Percentiles rank a stretch among this genome's conserved stretches.
These are phyloP conservation scores for Tubulanus polymorphus DNA, from an alignment of 2,888 invertebrate species.

Conservation along the genomic window DNA sequence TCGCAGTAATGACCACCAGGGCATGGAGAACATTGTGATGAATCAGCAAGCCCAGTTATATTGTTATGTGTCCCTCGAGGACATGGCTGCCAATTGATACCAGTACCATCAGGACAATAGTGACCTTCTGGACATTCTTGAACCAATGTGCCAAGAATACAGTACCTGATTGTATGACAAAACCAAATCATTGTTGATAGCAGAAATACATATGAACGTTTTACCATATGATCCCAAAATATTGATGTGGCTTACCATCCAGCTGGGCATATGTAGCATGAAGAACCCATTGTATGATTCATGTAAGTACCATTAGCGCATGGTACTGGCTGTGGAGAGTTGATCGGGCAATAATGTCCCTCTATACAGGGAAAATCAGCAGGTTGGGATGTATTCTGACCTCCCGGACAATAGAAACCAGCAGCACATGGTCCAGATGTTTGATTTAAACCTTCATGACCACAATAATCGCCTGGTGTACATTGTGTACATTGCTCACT, in stretches of 20 bases:
- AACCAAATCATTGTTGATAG: background rate
- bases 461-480: slow-evolving; percentile 38
- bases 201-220: background rate
- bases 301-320: slow-evolving; percentile 47
- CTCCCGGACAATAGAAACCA: slow-evolving; percentile 45
- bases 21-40: slow-evolving; percentile 39
- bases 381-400: slow-evolving; percentile 34
- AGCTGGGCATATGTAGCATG: slow-evolving; percentile 40
- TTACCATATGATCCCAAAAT: background rate
- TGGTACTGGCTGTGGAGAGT: slow-evolving; percentile 34
- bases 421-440: slow-evolving; percentile 38
- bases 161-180: slow-evolving; percentile 47
- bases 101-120: slow-evolving; percentile 45
- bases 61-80: slow-evolving; percentile 48
- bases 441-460: slow-evolving; percentile 28
- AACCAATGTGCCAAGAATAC: slow-evolving; percentile 34
- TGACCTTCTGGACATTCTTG: slow-evolving; percentile 39
- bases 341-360: slow-evolving; percentile 36
- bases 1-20: slow-evolving; percentile 46
- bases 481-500: slow-evolving; percentile 36
- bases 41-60: slow-evolving; percentile 33
- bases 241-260: slow-evolving; percentile 35
- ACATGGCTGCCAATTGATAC: slow-evolving; percentile 39
- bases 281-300: slow-evolving; percentile 35
- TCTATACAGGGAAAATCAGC: slow-evolving; percentile 32